phyloP scores from a whole-genome alignment of 2,888 invertebrate species.

The Papilio protenor region DNA sequence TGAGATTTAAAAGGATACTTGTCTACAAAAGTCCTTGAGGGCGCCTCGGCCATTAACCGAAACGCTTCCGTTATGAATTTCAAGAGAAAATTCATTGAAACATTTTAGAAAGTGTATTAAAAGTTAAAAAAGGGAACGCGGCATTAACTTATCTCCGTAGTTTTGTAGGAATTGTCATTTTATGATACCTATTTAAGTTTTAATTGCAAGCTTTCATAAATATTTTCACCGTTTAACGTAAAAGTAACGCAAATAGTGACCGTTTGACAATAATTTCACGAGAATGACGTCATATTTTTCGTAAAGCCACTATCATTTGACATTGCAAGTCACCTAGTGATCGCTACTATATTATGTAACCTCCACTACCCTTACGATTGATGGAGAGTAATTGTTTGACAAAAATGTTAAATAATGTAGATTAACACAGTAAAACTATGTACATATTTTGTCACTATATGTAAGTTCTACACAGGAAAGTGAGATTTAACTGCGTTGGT shows the following conservation, averaged over 20 bases:
- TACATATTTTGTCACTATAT: neutral
- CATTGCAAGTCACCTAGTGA: neutral
- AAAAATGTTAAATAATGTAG: neutral
- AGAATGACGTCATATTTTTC: neutral
- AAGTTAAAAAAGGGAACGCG: neutral
- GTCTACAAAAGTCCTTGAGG: conserved; percentile 30
- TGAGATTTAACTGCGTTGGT: neutral
- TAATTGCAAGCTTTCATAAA: neutral
- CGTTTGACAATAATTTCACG: neutral
- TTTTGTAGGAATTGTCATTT: neutral
- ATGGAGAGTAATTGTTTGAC: neutral
- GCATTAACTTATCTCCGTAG: neutral
- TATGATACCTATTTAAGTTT: neutral
- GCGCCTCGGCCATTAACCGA: conserved; percentile 17
- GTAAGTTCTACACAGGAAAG: neutral
- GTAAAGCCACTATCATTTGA: neutral
- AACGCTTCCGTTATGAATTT: conserved; percentile 24
- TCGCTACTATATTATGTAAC: neutral
- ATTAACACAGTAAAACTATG: neutral
- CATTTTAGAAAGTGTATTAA: neutral
- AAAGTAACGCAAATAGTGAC: neutral
- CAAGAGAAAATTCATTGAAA: conserved; percentile 5
- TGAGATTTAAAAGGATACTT: conserved; percentile 34
- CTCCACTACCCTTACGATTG: neutral
- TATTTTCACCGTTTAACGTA: neutral